Conservation (phyloP, 2,797 vertebrate genomes). For the Lagocephalus sceleratus region DNA sequence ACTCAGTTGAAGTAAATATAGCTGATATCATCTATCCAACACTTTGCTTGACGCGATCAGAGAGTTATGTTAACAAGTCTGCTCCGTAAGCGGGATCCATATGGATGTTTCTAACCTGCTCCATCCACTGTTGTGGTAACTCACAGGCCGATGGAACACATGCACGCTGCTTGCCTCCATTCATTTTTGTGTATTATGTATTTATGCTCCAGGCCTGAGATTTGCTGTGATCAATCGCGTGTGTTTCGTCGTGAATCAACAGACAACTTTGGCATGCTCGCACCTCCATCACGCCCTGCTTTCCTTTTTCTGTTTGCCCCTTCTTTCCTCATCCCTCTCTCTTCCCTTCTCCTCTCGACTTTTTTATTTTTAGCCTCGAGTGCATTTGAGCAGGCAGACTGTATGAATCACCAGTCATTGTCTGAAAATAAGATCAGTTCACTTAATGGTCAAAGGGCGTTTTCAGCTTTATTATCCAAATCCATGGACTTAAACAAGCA, state of each 20-base stretch:
- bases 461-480: conserved; percentile 70
- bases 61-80: conserved; percentile 72
- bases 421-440: conserved; percentile 68
- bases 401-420: conserved; percentile 51
- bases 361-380: conserved; percentile 39
- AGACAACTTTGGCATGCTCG: conserved; percentile 66
- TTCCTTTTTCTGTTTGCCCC: conserved; percentile 22
- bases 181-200: conserved; percentile 79
- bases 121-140: conserved; percentile 65
- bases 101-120: conserved; percentile 71
- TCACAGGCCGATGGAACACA: conserved; percentile 64
- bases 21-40: conserved; percentile 52
- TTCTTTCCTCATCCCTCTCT: conserved; percentile 29
- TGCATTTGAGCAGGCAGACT: conserved; percentile 51
- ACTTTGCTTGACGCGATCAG: conserved; percentile 52
- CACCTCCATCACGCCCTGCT: conserved; percentile 53
- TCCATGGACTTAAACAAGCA: conserved; percentile 62
- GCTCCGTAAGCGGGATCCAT: conserved; percentile 74
- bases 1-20: conserved; percentile 30
- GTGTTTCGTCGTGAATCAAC: conserved; percentile 71
- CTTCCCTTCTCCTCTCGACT: conserved; percentile 14
- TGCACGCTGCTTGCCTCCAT: conserved; percentile 58
- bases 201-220: conserved; percentile 75
- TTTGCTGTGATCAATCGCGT: conserved; percentile 75
- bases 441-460: conserved; percentile 72